Evolutionary conservation across 2,888 invertebrate species (phyloP).

Genomic region (Anorthoa munda): DNA sequence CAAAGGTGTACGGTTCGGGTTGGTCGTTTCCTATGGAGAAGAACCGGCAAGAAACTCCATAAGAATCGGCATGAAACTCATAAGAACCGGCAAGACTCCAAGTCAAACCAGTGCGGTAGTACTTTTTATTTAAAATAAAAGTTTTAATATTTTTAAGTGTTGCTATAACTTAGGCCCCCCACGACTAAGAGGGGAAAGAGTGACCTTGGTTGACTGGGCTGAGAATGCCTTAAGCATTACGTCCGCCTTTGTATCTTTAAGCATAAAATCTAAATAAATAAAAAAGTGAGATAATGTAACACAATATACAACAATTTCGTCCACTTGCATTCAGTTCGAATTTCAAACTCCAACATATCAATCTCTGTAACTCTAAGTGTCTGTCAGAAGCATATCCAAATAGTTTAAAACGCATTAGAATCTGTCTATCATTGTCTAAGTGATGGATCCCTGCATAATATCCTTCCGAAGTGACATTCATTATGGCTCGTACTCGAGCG

Average conservation of each 20-base stretch:
- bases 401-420: slow-evolving; percentile 72
- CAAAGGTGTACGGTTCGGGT: no score
- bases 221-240: no score
- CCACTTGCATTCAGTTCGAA: slow-evolving; percentile 23
- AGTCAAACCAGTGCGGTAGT: neutral
- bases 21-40: no score
- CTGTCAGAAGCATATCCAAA: slow-evolving; percentile 62
- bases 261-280: no score
- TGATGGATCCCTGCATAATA: slow-evolving; percentile 75
- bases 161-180: slow-evolving; percentile 4
- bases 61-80: no score
- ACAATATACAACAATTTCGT: slow-evolving; percentile 15
- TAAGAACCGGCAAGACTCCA: no score
- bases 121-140: slow-evolving; percentile 24
- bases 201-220: no score
- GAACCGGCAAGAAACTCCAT: no score
- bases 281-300: slow-evolving; percentile 9
- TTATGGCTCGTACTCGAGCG: slow-evolving; percentile 70
- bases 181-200: neutral
- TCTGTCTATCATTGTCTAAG: slow-evolving; percentile 71
- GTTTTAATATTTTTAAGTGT: slow-evolving; percentile 14
- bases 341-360: slow-evolving; percentile 52
- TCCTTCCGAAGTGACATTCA: slow-evolving; percentile 79
- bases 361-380: slow-evolving; percentile 52
- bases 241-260: no score